Evolutionary conservation across 2,888 invertebrate genomes (phyloP).

Genomic region (Harpalus rufipes): DNA sequence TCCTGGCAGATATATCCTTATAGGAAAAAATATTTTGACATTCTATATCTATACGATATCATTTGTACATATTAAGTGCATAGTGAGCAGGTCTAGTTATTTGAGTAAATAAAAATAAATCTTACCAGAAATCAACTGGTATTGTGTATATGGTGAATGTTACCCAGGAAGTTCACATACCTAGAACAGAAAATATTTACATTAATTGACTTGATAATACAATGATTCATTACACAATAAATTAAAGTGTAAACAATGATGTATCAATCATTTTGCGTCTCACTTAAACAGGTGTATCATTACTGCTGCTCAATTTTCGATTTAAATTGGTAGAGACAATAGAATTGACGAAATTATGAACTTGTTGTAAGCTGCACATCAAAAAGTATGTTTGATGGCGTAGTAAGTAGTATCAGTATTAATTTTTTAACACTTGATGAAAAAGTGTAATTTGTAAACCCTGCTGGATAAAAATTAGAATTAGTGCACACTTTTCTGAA

Average conservation of each 20-base stretch:
- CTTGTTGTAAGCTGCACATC: not conserved
- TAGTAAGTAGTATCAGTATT: too few relatives aligned
- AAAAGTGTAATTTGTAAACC: too few relatives aligned
- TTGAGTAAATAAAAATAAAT: not conserved
- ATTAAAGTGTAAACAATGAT: not conserved
- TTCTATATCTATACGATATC: too few relatives aligned
- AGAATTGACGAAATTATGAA: constrained; percentile 41
- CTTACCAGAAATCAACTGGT: not conserved
- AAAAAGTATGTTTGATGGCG: not conserved
- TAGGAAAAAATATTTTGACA: too few relatives aligned
- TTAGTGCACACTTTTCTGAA: too few relatives aligned
- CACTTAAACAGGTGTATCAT: constrained; percentile 11
- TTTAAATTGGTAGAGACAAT: constrained; percentile 27
- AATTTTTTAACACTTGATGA: too few relatives aligned
- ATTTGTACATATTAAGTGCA: too few relatives aligned
- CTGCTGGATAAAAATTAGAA: too few relatives aligned
- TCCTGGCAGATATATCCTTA: too few relatives aligned
- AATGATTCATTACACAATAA: constrained; percentile 10
- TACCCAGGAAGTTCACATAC: constrained; percentile 26
- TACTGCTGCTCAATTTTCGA: not conserved
- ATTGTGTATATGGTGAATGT: not conserved
- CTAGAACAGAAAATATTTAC: constrained; percentile 37
- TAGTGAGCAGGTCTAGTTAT: too few relatives aligned
- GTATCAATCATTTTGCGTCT: not conserved
- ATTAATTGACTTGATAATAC: constrained; percentile 6